phyloP scores from a whole-genome alignment of 2,888 invertebrate genomes.

The Zygogramma bicolorata region DNA sequence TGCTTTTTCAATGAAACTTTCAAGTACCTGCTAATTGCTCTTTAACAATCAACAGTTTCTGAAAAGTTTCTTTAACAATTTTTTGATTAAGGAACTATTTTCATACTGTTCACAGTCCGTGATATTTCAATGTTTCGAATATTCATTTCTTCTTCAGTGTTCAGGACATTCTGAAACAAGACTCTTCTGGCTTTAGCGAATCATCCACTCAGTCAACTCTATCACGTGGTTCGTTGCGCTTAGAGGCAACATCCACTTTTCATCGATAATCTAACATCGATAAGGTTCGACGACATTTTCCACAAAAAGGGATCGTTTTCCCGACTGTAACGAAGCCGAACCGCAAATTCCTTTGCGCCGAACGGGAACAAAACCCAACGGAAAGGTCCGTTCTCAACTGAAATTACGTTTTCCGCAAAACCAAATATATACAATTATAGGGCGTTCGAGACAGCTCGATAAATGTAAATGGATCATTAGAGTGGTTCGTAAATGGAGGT shows the following conservation, averaged over 20 bases:
- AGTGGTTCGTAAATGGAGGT: not conserved
- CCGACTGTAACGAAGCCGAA: slow-evolving; percentile 5
- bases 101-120: no score
- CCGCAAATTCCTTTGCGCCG: not conserved
- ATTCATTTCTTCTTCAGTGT: no score
- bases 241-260: not conserved
- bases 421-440: slow-evolving; percentile 14
- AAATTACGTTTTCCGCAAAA: slow-evolving; percentile 12
- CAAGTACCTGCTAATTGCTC: no score
- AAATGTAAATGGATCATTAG: not conserved
- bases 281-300: not conserved
- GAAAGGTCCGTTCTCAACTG: not conserved
- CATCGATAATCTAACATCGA: not conserved
- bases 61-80: no score
- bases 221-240: no score
- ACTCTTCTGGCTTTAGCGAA: no score
- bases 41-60: no score
- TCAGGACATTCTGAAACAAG: no score
- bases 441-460: slow-evolving; percentile 5
- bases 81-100: no score
- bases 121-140: no score
- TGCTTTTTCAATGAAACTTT: no score
- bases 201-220: no score
- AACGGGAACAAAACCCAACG: not conserved
- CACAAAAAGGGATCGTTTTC: not conserved